Base-by-base conservation (phyloP, 2,113 vertebrate genomes). In the Eidolon helvum region DNA sequence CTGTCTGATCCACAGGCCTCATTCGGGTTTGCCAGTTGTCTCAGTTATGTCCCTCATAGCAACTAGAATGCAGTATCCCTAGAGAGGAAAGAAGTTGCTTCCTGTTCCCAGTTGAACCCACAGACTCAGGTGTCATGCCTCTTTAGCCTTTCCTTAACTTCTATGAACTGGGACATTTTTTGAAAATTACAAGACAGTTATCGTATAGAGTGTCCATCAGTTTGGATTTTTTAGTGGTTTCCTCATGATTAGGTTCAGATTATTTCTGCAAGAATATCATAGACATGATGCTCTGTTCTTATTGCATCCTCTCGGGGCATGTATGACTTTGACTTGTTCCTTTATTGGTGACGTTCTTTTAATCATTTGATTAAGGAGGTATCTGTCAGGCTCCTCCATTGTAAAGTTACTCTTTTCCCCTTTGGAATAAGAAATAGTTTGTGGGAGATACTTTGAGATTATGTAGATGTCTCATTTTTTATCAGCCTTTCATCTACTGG, bases 371-470 rank as follows among this genome's bases (percentile, higher is more conserved):
- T 50, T 72, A 38, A 82, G 35, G 30, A 71, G 15, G 4, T 10
- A 11, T 18, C 59, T 59, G 43, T 45, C 75, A 40, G 57, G 4
- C 24, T 63, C 77, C 72, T 88, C 18, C 38, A 15, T 19, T n/a
- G 38, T 40, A 33, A 74, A 86, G 40, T 28, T 55, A 40, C 10
- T 53, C 45, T 59, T 71, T 74, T 22, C 10, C 50, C 43, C 30
- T 88, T 77, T 61, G n/a, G 71, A 21, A 55, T 95, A 75, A 92
- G 43, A 35, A n/a, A 24, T 40, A 40, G 57, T 50, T 33, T 61
- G 53, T 40, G 74, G 43, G 43, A 74, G 7, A 48, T 24, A 15
- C n/a, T 82, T 87, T 16, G 19, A 78, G 30, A 40, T 12, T 68
- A 8, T 14, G 1, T 28, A 43, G 53, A n/a, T 78, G 45, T 28